A percentile compares a stretch with the other conserved stretches of the same genome.
Conservation (phyloP, 2,113 vertebrate genomes). For the Euleptes europaea region DNA sequence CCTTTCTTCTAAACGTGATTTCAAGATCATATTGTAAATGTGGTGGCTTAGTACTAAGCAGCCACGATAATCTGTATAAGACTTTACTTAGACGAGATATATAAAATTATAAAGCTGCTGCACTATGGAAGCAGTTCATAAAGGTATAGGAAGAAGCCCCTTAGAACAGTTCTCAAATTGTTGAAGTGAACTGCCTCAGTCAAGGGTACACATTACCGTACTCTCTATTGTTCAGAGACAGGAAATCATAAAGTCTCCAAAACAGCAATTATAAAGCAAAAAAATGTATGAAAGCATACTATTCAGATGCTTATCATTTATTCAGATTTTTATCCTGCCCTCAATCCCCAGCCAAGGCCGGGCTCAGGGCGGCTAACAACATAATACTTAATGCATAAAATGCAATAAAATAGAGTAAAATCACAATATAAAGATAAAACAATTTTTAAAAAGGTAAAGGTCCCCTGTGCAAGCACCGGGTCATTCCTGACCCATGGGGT, state of each 20-base stretch:
- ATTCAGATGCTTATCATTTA: too few relatives aligned
- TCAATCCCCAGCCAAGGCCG: too few relatives aligned
- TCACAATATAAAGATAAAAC: too few relatives aligned
- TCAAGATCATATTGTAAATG: not conserved
- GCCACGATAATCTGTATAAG: not conserved
- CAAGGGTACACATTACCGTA: too few relatives aligned
- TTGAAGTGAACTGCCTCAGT: not conserved
- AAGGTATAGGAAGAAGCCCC: not conserved
- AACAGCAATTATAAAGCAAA: not conserved
- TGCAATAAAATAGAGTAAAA: too few relatives aligned
- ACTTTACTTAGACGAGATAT: not conserved
- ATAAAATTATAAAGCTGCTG: not conserved
- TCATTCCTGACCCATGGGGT: too few relatives aligned
- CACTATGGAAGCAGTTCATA: not conserved
- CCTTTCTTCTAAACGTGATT: too few relatives aligned
- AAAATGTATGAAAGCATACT: not conserved
- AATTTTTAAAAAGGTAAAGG: too few relatives aligned
- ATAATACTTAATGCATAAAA: too few relatives aligned
- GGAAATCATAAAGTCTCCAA: not conserved
- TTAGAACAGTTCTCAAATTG: not conserved
- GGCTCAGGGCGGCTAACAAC: too few relatives aligned
- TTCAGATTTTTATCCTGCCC: too few relatives aligned
- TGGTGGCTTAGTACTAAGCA: not conserved
- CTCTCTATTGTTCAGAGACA: not conserved
- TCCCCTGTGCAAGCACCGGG: too few relatives aligned